A percentile compares a stretch with the other conserved stretches of the same genome.
These are phyloP conservation scores for Dendroctonus valens DNA, from an alignment of 1,140 invertebrate genomes.

Conservation along the genomic window DNA sequence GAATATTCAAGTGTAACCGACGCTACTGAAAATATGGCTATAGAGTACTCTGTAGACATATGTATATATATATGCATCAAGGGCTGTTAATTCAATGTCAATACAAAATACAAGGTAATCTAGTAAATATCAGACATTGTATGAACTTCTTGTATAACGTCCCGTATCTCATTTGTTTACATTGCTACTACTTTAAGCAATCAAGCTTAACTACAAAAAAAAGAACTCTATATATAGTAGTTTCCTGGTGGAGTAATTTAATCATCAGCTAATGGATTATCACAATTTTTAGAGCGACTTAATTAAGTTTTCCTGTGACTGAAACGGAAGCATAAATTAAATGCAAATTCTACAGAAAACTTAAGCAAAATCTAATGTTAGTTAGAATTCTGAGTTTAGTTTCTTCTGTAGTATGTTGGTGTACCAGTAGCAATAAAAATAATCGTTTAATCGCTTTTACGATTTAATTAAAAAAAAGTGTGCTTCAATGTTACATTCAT, in stretches of 20 bases:
- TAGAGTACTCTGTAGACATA: conserved; percentile 1
- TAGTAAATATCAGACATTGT: conserved; percentile 30
- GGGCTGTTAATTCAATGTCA: conserved; percentile 33
- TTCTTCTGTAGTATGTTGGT: no score
- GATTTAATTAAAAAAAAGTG: no score
- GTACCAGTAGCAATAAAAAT: no score
- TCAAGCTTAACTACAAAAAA: conserved; percentile 12
- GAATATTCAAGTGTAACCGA: conserved; percentile 3
- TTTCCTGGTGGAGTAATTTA: no score
- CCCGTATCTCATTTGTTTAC: conserved; percentile 31
- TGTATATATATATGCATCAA: conserved; percentile 11
- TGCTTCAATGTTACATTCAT: conserved; percentile 2
- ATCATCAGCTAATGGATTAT: no score
- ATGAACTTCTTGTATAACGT: conserved; percentile 28
- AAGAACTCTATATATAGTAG: conserved; percentile 1
- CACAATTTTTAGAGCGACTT: no score
- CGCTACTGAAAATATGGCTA: conserved; percentile 17
- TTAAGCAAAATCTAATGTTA: no score
- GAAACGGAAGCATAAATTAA: no score
- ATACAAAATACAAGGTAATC: conserved; percentile 33
- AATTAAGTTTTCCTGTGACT: no score
- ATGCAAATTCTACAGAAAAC: no score
- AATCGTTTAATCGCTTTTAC: no score
- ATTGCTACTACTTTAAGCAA: conserved; percentile 14
- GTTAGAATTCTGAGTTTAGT: no score